A percentile compares a stretch with the other conserved stretches of the same genome.
These are phyloP conservation scores for Spodoptera picta DNA, from an alignment of 2,888 invertebrate species.

Conservation along the genomic window DNA sequence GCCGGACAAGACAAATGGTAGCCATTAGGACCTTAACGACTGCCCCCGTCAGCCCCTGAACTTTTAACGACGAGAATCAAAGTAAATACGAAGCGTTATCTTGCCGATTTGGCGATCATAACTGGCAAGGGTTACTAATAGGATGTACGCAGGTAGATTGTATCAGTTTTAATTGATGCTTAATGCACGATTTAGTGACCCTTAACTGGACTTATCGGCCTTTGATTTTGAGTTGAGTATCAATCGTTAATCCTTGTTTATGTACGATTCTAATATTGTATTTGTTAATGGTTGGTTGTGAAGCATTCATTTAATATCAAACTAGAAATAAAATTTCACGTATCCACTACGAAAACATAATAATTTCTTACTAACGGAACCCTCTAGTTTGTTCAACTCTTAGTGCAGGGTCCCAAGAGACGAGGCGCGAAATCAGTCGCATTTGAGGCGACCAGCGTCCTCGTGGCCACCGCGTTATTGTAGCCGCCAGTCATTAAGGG, in stretches of 20 bases:
- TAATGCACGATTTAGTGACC: slow-evolving; percentile 60
- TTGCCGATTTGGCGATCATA: slow-evolving; percentile 87
- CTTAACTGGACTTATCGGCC: slow-evolving; percentile 47
- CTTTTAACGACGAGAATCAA: slow-evolving; percentile 89
- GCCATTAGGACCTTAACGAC: slow-evolving; percentile 88
- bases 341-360: slow-evolving; percentile 17
- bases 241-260: slow-evolving; percentile 37
- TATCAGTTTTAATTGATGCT: slow-evolving; percentile 69
- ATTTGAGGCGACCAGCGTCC: slow-evolving; percentile 56
- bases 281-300: background rate
- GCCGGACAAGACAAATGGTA: slow-evolving; percentile 89
- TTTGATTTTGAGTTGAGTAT: slow-evolving; percentile 41
- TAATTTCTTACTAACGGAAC: slow-evolving; percentile 46
- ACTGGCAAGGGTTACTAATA: slow-evolving; percentile 83
- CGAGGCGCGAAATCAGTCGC: slow-evolving; percentile 70
- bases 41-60: slow-evolving; percentile 85
- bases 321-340: slow-evolving; percentile 1
- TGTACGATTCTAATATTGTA: background rate
- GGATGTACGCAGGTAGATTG: slow-evolving; percentile 76
- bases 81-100: slow-evolving; percentile 88
- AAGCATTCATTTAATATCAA: no score
- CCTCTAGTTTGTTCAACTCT: slow-evolving; percentile 46
- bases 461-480: slow-evolving; percentile 70
- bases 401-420: slow-evolving; percentile 66
- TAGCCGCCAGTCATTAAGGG: slow-evolving; percentile 78